These are phyloP conservation scores for Eutolmus rufibarbis DNA, from an alignment of 2,888 invertebrate genomes.

Conservation along the genomic window DNA sequence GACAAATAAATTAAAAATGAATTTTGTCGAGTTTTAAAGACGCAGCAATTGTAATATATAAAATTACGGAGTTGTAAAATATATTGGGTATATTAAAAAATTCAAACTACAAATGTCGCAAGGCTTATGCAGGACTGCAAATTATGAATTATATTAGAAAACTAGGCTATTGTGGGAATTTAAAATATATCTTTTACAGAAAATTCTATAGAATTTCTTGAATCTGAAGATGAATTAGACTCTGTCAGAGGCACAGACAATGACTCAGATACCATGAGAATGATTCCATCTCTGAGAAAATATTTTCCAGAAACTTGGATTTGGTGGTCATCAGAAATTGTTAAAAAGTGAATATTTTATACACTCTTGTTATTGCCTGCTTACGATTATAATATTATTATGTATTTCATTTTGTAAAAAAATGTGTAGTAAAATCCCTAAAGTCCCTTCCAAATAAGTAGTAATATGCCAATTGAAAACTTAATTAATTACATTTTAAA, in stretches of 20 bases:
- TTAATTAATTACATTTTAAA: not conserved
- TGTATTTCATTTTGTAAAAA: not conserved
- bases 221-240: not conserved
- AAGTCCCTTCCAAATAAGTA: not conserved
- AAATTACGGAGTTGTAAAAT: not conserved
- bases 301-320: slow-evolving; percentile 41
- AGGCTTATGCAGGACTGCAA: not conserved
- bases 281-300: not conserved
- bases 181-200: not conserved
- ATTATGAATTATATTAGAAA: not conserved
- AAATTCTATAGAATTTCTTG: not conserved
- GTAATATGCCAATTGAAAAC: not conserved
- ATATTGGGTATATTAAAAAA: not conserved
- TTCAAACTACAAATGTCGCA: not conserved
- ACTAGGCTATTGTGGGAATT: not conserved
- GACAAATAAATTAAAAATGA: not conserved
- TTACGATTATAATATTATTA: not conserved
- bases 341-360: not conserved
- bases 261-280: not conserved
- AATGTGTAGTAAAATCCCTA: not conserved
- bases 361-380: not conserved
- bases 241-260: not conserved
- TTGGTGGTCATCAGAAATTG: not conserved
- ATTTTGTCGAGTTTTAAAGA: not conserved
- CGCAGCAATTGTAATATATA: not conserved